Evolutionary conservation across 2,797 vertebrate genomes (phyloP).

Genomic region (Platyrinchus mystaceus): DNA sequence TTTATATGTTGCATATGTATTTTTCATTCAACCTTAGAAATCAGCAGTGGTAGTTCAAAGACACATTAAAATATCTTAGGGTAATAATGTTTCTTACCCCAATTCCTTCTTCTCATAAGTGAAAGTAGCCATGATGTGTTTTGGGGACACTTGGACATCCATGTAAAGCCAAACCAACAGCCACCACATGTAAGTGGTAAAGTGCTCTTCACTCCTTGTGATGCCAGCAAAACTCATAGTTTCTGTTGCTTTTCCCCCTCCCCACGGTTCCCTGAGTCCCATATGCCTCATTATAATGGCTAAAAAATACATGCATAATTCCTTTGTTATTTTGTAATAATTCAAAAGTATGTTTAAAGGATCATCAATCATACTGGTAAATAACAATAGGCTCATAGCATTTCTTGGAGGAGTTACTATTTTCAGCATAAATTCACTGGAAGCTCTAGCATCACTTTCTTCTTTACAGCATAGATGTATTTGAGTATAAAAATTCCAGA

Average conservation of each 20-base stretch:
- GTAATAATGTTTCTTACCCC: not conserved
- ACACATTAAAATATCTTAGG: not conserved
- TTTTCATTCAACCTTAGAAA: not conserved
- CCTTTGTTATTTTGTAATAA: conserved; percentile 13
- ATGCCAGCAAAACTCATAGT: not conserved
- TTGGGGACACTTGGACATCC: not conserved
- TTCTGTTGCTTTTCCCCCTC: not conserved
- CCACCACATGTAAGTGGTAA: rapidly evolving
- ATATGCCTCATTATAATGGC: not conserved
- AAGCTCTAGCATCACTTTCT: conserved; percentile 26
- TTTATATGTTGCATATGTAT: not conserved
- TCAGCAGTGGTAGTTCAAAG: not conserved
- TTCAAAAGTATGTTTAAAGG: conserved; percentile 21
- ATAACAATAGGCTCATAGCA: conserved; percentile 11
- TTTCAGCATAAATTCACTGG: conserved; percentile 36
- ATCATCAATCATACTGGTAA: conserved; percentile 20
- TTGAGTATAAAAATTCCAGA: not conserved
- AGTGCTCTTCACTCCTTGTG: not conserved
- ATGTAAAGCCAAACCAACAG: not conserved
- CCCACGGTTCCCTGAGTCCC: not conserved
- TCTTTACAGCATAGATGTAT: not conserved
- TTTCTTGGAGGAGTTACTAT: conserved; percentile 36
- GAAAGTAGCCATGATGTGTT: not conserved
- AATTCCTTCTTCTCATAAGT: not conserved
- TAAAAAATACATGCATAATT: not conserved